A percentile compares a stretch with the other conserved stretches of the same genome.
Evolutionary conservation across 37 sponge, comb jelly and placozoan genomes (phyloP).

Genomic region (Mnemiopsis leidyi): DNA sequence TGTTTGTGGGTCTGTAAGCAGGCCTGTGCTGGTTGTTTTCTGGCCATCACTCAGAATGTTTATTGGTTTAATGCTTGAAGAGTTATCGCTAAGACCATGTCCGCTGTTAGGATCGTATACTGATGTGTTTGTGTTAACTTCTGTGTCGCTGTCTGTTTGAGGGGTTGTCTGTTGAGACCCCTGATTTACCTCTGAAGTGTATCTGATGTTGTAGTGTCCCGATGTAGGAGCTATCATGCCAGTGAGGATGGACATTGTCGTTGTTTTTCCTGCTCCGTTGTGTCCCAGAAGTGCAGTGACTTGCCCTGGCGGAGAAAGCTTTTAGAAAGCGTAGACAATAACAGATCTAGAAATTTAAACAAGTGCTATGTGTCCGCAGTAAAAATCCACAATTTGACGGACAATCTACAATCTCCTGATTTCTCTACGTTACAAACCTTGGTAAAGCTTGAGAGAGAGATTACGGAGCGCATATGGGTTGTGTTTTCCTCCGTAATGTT

Average conservation of each 20-base stretch:
- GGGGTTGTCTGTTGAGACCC: neutral
- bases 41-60: too few relatives aligned
- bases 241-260: slow-evolving; percentile 59
- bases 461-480: slow-evolving; percentile 43
- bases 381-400: too few relatives aligned
- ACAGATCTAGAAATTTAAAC: too few relatives aligned
- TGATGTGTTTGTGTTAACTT: too few relatives aligned
- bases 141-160: too few relatives aligned
- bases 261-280: slow-evolving; percentile 62
- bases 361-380: too few relatives aligned
- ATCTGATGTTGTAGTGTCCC: slow-evolving; percentile 14
- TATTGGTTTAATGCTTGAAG: too few relatives aligned
- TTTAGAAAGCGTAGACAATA: neutral
- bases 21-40: too few relatives aligned
- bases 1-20: too few relatives aligned
- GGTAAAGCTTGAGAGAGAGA: slow-evolving; percentile 61
- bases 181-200: neutral
- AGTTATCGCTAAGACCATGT: too few relatives aligned
- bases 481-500: slow-evolving; percentile 40
- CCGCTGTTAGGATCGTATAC: too few relatives aligned
- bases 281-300: slow-evolving; percentile 46
- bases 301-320: slow-evolving; percentile 15
- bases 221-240: slow-evolving; percentile 42
- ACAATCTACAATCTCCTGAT: too few relatives aligned
- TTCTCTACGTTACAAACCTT: neutral